Base-by-base conservation (phyloP, 2,888 invertebrate species). In the Argyra leucocephala region DNA sequence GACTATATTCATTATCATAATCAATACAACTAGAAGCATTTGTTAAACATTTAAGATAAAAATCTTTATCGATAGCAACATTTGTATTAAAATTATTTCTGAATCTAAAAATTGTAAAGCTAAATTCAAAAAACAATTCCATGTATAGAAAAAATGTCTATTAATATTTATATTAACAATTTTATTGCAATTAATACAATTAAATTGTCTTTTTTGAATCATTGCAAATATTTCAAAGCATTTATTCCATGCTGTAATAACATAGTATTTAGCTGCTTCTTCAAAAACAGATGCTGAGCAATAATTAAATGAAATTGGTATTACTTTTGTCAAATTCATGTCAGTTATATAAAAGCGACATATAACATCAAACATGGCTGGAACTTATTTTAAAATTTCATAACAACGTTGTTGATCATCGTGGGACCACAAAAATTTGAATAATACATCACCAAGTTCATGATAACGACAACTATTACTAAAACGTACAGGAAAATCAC, bases 391-490 rank as follows among this genome's bases (percentile, higher is more conserved):
- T 57, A 78, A 69, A 60, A 80, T 76, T 69, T 77, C 74, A 67
- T 78, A 77, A 67, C 80, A 79, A 68, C 75, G 75, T 6, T 76
- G 71, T 64, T 78, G 79, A 67, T 80, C 80, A 66, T 74, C 75
- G 57, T 80, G 76, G 5, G 80, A 80, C 80, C 80, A 80, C 65
- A 77, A 76, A 67, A 77, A 80, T 23, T 78, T 76, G 64, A 79
- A 67, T 22, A 80, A 69, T 63, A 75, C 74, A 10, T 77, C 74
- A 24, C 80, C 80, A 57, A 80, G 69, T 31, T 75, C 75, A 64
- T 78, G 78, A 63, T 77, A 80, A 59, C 72, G 71, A 62, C 80
- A 80, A 9, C 73, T 71, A 57, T 74, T 77, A 64, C 76, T 75
- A 66, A 79, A 80, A 18, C 76, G 75, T 62, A 80, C 66, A 0